phyloP scores from a whole-genome alignment of 2,113 vertebrate genomes.

The Calidris pugnax region DNA sequence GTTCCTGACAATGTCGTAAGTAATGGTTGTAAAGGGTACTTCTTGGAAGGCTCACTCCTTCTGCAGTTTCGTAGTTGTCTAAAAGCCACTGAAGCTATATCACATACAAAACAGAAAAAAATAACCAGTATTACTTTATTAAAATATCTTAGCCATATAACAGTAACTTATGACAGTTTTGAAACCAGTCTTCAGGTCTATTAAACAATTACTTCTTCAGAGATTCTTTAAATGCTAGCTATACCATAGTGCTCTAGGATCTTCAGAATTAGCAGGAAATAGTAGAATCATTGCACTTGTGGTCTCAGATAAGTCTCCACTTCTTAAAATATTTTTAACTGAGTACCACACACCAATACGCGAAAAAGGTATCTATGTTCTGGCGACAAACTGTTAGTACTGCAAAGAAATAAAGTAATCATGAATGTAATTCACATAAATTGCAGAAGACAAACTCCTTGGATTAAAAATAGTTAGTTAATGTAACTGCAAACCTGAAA shows the following conservation, averaged over 20 bases:
- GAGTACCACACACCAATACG: background rate
- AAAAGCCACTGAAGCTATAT: slow-evolving; percentile 84
- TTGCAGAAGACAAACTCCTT: background rate
- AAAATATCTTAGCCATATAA: background rate
- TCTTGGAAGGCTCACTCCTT: slow-evolving; percentile 85
- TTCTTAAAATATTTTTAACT: slow-evolving; percentile 25
- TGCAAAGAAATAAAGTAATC: slow-evolving; percentile 29
- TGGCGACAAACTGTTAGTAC: slow-evolving; percentile 24
- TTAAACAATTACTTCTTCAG: background rate
- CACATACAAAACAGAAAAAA: slow-evolving; percentile 53
- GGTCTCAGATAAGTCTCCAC: background rate
- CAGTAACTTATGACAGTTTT: background rate
- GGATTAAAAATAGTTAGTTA: background rate
- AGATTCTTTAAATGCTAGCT: background rate
- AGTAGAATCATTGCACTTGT: slow-evolving; percentile 21
- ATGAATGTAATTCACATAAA: background rate
- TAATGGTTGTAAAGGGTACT: slow-evolving; percentile 87
- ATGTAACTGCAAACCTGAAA: background rate
- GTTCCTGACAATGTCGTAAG: slow-evolving; percentile 84
- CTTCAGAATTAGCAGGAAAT: background rate
- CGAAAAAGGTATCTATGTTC: background rate
- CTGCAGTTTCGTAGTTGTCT: slow-evolving; percentile 87
- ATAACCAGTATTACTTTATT: background rate
- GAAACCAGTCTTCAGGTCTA: background rate
- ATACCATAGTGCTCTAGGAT: background rate